Evolutionary conservation across 2,113 vertebrate genomes (phyloP), one percentile per base, ranked within the genome.

Genomic region (Grus americana): DNA sequence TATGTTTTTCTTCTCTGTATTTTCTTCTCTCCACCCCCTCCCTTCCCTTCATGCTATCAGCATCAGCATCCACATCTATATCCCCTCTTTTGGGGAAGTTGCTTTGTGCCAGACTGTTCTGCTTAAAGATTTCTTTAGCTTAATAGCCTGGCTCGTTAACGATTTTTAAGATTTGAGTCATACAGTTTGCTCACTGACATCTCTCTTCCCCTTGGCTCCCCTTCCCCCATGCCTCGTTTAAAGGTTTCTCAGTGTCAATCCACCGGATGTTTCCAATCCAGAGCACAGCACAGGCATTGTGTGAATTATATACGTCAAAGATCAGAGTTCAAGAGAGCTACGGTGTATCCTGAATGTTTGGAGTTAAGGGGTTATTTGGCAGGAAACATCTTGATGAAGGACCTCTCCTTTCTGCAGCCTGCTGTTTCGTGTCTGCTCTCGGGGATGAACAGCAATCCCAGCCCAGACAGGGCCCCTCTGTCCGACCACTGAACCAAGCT

Each of bases 401-500:
- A 74, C 23, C 47, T 97, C 79, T 86, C 91, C 89, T 84, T 67
- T 91, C 76, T 62, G 61, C 79, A 93, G 88, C 36, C 88, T 89
- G 83, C 88, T 93, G 90, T 47, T 95, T 58, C 42, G 3, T 79
- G 86, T 84, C 87, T 80, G 84, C 44, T 91, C 29, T 36, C 6
- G 0, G n/a, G 62, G 74, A 80, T 55, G 88, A 90, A 71, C 32
- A 72, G 66, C 92, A 72, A 27, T 6, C 57, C 61, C 67, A 85
- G 81, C 58, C 63, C 89, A 89, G 80, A 89, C 80, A 94, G 90
- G 91, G 92, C 92, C 92, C 67, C 92, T 92, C 96, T 97, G 92
- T 93, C 79, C 2, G 2, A 88, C 59, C 70, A 47, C 75, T 91
- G 90, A 95, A 88, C 80, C 75, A 62, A 54, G 27, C 70, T 83